Evolutionary conservation across 2,113 vertebrate genomes (phyloP), one percentile per base, ranked within the genome.

Genomic region (Tenrec ecaudatus): DNA sequence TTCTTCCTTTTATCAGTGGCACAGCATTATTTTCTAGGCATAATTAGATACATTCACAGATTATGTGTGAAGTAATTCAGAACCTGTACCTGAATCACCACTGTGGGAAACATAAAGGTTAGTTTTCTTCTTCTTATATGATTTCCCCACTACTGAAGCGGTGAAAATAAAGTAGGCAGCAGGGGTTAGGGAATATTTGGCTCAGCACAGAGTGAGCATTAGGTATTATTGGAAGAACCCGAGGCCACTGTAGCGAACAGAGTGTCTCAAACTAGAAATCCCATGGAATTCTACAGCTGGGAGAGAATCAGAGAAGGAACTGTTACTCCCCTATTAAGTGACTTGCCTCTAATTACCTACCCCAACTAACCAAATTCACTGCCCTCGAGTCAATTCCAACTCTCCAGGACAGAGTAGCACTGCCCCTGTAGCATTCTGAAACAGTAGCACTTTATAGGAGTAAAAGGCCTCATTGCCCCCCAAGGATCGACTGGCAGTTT

Each of bases 1-100:
- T 33, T 23, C 43, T 95, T 88, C 20, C 22, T 62, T 22, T 62
- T 1, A 88, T 80, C 53, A 89, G 22, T 27, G 53, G 31, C 23
- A 81, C 19, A 82, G 1, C 89, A 25, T 86, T 82, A 29, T 78
- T 96, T 79, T 91, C 78, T 91, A 64, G 36, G 93, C 86, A 75
- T 92, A 92, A 93, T 83, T 88, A 90, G 25, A 68, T 58, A 88
- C 92, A 75, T 38, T 83, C 9, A 68, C 3, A 86, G 22, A 60
- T 23, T 71, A 47, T 7, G 0, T 82, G 29, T 73, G 88, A 92
- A 89, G 75, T 19, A 90, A 85, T 85, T 82, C 31, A 53, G 40
- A 88, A 78, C 38, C 69, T 77, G 27, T 62, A 29, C 93, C 68
- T 76, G 77, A 88, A 40, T 90, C 43, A 68, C 0, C 2, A 69